These are phyloP conservation scores for Geothlypis trichas DNA, from an alignment of 2,113 vertebrate genomes.

Conservation along the genomic window DNA sequence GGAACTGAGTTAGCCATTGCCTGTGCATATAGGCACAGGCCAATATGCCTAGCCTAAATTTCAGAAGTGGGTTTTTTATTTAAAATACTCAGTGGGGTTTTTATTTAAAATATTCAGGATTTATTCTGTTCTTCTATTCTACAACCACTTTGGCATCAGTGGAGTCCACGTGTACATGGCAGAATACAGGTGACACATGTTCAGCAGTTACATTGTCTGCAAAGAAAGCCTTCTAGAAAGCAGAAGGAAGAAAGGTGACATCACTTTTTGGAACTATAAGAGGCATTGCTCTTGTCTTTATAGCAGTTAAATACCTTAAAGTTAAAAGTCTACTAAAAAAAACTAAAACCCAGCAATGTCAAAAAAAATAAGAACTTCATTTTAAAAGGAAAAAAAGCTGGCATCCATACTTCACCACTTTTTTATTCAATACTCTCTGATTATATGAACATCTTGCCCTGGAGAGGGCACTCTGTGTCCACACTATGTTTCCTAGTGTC, in stretches of 20 bases:
- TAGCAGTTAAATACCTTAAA: neutral
- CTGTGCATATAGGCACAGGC: neutral
- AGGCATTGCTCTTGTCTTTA: neutral
- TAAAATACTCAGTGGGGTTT: neutral
- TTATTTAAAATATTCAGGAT: neutral
- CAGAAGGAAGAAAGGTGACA: neutral
- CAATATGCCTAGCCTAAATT: neutral
- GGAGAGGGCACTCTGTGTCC: slow-evolving; percentile 62
- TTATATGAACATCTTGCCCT: slow-evolving; percentile 40
- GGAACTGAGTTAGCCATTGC: neutral
- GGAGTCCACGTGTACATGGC: fast-evolving
- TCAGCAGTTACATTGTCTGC: neutral
- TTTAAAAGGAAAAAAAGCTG: neutral
- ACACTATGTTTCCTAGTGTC: neutral
- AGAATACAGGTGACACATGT: neutral
- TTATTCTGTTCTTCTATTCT: neutral
- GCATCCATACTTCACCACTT: neutral
- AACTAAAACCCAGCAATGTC: neutral
- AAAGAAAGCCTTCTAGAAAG: neutral
- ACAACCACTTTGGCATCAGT: neutral
- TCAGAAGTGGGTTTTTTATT: neutral
- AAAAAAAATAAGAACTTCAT: neutral
- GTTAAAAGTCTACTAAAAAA: neutral
- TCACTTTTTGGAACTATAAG: neutral
- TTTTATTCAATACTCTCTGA: neutral